Percentiles rank a stretch among this genome's conserved stretches.
Evolutionary conservation across 2,888 invertebrate species (phyloP).

Genomic region (Apoda limacodes): DNA sequence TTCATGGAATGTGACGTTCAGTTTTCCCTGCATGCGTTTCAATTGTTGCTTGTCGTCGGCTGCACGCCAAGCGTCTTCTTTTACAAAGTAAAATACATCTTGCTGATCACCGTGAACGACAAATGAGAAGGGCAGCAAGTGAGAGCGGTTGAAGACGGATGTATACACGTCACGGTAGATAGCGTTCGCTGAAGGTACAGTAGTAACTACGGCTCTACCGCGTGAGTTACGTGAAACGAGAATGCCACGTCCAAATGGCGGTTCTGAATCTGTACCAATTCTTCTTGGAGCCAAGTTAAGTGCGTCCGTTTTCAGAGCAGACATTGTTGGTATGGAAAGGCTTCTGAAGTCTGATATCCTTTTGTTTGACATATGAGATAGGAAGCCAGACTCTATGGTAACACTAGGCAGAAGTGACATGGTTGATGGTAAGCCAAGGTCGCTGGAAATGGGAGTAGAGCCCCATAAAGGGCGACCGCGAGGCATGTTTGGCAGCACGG

Average conservation of each 20-base stretch:
- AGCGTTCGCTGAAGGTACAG: constrained; percentile 90
- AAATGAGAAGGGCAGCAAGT: constrained; percentile 87
- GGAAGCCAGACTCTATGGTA: constrained; percentile 85
- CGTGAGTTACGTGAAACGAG: constrained; percentile 84
- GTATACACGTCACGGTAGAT: constrained; percentile 94
- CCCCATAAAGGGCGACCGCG: constrained; percentile 68
- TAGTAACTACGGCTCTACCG: constrained; percentile 84
- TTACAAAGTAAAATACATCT: constrained; percentile 94
- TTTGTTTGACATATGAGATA: constrained; percentile 83
- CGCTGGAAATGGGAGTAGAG: constrained; percentile 60
- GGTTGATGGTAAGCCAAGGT: constrained; percentile 69
- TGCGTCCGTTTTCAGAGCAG: constrained; percentile 82
- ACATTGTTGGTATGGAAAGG: constrained; percentile 82
- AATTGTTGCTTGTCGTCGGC: constrained; percentile 90
- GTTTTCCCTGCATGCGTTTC: constrained; percentile 89
- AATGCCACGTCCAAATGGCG: constrained; percentile 89
- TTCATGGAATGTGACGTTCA: constrained; percentile 93
- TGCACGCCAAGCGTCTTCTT: constrained; percentile 91
- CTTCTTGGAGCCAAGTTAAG: constrained; percentile 80
- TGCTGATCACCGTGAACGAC: constrained; percentile 90
- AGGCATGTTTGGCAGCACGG: constrained; percentile 75
- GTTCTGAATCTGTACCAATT: constrained; percentile 86
- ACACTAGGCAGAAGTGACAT: constrained; percentile 76
- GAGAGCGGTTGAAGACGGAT: constrained; percentile 91
- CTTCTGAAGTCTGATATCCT: constrained; percentile 82